Conservation (phyloP, 2,888 invertebrate genomes). For the Chrysodeixis includens region DNA sequence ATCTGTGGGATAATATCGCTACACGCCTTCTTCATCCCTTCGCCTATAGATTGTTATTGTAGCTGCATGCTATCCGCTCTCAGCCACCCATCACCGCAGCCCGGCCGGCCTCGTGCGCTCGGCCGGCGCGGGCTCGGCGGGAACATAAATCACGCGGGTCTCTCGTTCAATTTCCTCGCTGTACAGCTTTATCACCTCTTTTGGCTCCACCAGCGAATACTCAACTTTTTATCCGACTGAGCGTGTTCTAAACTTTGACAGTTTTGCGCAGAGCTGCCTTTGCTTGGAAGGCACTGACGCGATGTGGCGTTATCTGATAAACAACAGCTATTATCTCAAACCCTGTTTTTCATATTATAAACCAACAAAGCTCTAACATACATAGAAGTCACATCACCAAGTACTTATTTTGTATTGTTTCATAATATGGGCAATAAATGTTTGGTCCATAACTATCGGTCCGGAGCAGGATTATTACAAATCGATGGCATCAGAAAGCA, state of each 20-base stretch:
- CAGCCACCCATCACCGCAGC: no score
- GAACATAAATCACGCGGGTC: constrained; percentile 13
- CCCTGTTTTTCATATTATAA: no score
- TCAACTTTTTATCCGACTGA: constrained; percentile 20
- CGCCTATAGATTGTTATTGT: no score
- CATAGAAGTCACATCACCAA: no score
- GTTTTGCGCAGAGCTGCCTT: background rate
- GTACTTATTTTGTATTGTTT: background rate
- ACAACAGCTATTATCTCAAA: background rate
- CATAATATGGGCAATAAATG: constrained; percentile 17
- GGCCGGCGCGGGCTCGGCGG: background rate
- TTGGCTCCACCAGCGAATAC: constrained; percentile 14
- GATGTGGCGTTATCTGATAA: background rate
- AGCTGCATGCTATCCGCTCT: no score
- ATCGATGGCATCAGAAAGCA: constrained; percentile 29
- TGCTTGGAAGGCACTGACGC: background rate
- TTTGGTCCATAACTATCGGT: constrained; percentile 16
- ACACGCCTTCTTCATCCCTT: no score
- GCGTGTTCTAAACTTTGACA: constrained; percentile 10
- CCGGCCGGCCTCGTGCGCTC: background rate
- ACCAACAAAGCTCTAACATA: background rate
- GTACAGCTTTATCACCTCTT: constrained; percentile 21
- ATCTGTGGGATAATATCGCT: no score
- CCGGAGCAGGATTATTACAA: constrained; percentile 33
- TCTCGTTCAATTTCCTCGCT: constrained; percentile 18